Percentiles rank a stretch among this genome's conserved stretches.
phyloP scores from a whole-genome alignment of 2,113 vertebrate species.

The Anguilla rostrata region DNA sequence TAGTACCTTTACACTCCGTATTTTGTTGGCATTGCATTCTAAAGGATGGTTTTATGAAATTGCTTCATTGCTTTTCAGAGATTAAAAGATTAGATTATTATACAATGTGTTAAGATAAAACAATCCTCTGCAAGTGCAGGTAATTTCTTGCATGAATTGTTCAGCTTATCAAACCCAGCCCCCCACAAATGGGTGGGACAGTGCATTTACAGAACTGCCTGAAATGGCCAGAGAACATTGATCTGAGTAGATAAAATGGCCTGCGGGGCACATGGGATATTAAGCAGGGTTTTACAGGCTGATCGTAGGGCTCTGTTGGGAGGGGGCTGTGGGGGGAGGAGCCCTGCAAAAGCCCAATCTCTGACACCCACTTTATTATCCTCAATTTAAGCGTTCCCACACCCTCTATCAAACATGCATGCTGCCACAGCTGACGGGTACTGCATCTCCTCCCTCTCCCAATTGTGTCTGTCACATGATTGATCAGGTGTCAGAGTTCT shows the following conservation, averaged over 20 bases:
- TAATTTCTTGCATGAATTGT: conserved; percentile 2
- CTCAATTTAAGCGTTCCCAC: not conserved
- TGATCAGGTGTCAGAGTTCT: conserved; percentile 4
- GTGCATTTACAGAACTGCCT: not conserved
- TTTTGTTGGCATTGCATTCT: not conserved
- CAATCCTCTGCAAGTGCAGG: conserved; percentile 19
- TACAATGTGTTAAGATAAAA: conserved; percentile 25
- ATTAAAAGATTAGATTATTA: conserved; percentile 24
- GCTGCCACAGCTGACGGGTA: not conserved
- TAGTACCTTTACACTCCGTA: not conserved
- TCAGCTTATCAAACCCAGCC: conserved; percentile 2
- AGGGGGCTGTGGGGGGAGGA: not conserved
- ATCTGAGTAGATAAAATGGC: not conserved
- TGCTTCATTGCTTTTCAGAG: not conserved
- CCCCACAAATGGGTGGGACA: not conserved
- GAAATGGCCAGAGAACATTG: not conserved
- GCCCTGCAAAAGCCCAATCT: not conserved
- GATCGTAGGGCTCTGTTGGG: not conserved
- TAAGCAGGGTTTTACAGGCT: not conserved
- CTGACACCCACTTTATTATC: not conserved
- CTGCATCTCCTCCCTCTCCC: not conserved
- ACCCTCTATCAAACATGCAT: not conserved
- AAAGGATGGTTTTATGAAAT: not conserved
- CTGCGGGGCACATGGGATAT: not conserved
- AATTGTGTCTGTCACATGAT: not conserved